A percentile compares a stretch with the other conserved stretches of the same genome.
Evolutionary conservation across 2,888 invertebrate genomes (phyloP).

Genomic region (Vannuccia rotundouncinata): DNA sequence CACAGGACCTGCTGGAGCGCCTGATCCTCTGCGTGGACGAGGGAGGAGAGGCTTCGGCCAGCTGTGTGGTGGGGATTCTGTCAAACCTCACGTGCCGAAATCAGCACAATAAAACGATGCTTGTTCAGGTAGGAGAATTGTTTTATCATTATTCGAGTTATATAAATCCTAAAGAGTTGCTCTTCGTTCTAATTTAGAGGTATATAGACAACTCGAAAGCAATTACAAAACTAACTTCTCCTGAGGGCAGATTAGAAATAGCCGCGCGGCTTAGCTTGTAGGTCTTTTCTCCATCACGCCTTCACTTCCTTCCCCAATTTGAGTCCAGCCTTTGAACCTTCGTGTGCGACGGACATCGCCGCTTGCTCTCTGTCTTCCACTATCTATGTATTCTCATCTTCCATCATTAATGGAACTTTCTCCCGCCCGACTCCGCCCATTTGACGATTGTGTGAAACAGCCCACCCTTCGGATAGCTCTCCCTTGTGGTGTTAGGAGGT

Average conservation of each 20-base stretch:
- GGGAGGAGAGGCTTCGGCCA: background rate
- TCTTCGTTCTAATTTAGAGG: too few species aligned
- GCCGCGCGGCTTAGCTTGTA: background rate
- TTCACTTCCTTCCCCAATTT: background rate
- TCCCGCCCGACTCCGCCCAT: background rate
- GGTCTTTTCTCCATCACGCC: background rate
- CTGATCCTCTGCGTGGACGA: background rate
- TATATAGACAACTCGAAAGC: background rate
- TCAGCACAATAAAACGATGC: constrained; percentile 7
- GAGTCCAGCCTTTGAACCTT: background rate
- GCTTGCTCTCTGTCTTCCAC: too few species aligned
- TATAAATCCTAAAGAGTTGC: too few species aligned
- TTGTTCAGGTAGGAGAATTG: background rate
- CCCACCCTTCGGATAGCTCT: too few species aligned
- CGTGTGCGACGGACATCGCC: background rate
- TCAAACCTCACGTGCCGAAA: constrained; percentile 1
- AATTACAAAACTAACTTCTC: background rate
- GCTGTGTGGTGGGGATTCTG: background rate
- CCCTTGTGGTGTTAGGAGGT: too few species aligned
- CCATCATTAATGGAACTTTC: too few species aligned
- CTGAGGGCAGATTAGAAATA: background rate
- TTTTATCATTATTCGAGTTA: too few species aligned
- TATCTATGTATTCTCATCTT: background rate
- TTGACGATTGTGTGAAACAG: too few species aligned
- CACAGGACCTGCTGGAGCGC: background rate